Evolutionary conservation across 2,113 vertebrate species (phyloP).

Genomic region (Eonycteris spelaea): DNA sequence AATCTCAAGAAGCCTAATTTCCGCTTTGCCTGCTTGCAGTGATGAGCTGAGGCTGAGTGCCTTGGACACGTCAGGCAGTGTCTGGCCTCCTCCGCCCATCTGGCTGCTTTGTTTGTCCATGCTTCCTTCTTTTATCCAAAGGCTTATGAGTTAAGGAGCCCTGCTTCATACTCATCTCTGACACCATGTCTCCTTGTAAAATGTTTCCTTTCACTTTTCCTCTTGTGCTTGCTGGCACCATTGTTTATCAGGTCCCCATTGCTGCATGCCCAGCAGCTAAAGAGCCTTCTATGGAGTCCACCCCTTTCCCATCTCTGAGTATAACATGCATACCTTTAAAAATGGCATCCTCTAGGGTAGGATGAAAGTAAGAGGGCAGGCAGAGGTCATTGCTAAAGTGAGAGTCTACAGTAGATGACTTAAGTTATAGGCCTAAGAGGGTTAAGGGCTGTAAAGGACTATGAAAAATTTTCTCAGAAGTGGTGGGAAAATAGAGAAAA

Average conservation of each 20-base stretch:
- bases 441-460: not conserved
- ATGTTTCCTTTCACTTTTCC: not conserved
- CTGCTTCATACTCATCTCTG: not conserved
- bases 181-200: not conserved
- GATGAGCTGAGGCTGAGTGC: not conserved
- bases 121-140: not conserved
- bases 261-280: not conserved
- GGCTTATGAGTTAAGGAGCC: not conserved
- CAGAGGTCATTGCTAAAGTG: not conserved
- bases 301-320: not conserved
- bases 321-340: not conserved
- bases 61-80: not conserved
- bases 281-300: not conserved
- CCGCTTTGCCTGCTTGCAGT: not conserved
- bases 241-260: not conserved
- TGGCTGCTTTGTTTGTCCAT: not conserved
- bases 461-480: not conserved
- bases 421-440: not conserved
- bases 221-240: not conserved
- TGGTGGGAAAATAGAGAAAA: not conserved
- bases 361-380: not conserved
- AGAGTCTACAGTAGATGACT: not conserved
- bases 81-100: too few species aligned
- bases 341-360: not conserved
- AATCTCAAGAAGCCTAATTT: not conserved